These are phyloP conservation scores for Bombus waltoni DNA, from an alignment of 1,140 invertebrate genomes.

Conservation along the genomic window DNA sequence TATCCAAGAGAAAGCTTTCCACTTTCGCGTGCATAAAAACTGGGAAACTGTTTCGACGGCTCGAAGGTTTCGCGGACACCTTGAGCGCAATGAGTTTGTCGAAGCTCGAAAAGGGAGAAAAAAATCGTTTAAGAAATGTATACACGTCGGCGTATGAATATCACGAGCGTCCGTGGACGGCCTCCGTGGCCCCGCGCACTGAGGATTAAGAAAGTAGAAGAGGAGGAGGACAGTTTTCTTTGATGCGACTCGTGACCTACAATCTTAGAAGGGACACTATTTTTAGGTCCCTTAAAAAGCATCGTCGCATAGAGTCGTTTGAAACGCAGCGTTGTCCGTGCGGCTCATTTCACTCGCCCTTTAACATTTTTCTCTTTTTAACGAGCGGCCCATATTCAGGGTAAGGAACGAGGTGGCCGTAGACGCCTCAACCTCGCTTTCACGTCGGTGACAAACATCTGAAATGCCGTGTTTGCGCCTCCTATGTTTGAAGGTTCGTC, in stretches of 20 bases:
- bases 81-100: constrained; percentile 9
- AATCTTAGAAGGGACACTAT: constrained; percentile 65
- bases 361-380: constrained; percentile 54
- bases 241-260: constrained; percentile 67
- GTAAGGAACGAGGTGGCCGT: neutral
- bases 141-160: constrained; percentile 29
- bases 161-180: constrained; percentile 34
- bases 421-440: neutral
- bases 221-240: constrained; percentile 37
- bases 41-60: neutral
- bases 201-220: neutral
- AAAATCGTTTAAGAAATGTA: constrained; percentile 52
- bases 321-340: constrained; percentile 15
- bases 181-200: neutral
- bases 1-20: neutral
- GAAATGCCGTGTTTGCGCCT: neutral
- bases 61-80: constrained; percentile 33
- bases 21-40: neutral
- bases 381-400: constrained; percentile 43
- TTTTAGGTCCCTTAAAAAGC: constrained; percentile 68
- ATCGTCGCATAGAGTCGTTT: constrained; percentile 42
- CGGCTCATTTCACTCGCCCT: constrained; percentile 41
- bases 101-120: neutral
- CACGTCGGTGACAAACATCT: neutral
- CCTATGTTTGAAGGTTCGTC: neutral